Percentiles rank a stretch among this genome's conserved stretches.
These are phyloP conservation scores for Hirtodrosophila histrioides DNA, from an alignment of 2,888 invertebrate species.

Conservation along the genomic window DNA sequence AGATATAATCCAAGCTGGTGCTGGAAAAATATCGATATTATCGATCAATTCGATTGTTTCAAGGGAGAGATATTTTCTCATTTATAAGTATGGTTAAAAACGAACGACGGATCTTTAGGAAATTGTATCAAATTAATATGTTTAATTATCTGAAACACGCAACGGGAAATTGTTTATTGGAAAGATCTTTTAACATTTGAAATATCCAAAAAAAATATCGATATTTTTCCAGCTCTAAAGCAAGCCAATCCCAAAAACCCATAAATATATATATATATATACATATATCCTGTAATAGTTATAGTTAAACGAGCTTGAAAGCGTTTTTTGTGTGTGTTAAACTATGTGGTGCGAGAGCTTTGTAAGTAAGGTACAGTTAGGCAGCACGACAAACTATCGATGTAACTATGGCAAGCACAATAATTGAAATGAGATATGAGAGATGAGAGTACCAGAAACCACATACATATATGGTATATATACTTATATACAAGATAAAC, in stretches of 20 bases:
- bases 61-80: no score
- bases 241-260: slow-evolving; percentile 10
- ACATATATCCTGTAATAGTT: slow-evolving; percentile 24
- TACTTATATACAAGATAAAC: slow-evolving; percentile 3
- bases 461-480: slow-evolving; percentile 28
- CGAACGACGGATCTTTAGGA: no score
- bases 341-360: slow-evolving; percentile 61
- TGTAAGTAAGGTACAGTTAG: slow-evolving; percentile 56
- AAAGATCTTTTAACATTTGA: no score
- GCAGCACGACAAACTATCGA: slow-evolving; percentile 39
- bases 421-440: slow-evolving; percentile 45
- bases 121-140: no score
- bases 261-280: slow-evolving; percentile 13
- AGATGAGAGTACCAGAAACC: slow-evolving; percentile 49
- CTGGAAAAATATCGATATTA: no score
- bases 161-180: no score
- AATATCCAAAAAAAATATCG: background rate
- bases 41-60: no score
- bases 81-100: no score
- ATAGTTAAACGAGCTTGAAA: slow-evolving; percentile 53
- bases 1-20: slow-evolving; percentile 25
- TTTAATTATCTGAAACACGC: no score
- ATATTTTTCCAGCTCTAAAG: background rate
- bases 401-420: slow-evolving; percentile 55
- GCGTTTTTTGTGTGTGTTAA: slow-evolving; percentile 27